Base-by-base conservation (phyloP, 2,113 vertebrate genomes). In the Callithrix jacchus region DNA sequence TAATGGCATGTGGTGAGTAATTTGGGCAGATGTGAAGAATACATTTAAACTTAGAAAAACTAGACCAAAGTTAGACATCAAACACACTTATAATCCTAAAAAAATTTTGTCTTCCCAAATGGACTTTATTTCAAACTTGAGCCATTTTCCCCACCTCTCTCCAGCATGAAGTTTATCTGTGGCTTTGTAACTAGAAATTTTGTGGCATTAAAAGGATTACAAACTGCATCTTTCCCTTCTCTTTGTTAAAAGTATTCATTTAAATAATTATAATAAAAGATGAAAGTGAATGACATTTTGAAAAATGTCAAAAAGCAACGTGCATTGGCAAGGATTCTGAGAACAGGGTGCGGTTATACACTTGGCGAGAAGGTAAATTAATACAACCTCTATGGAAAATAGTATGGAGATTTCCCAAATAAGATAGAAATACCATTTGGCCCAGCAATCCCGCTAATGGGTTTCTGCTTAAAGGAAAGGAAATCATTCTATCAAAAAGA, bases 161-260 rank as follows among this genome's bases (percentile, higher is more conserved):
- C 84, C 6, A 21, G 71, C 66, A 10, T 47, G 80, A 68, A 16
- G 23, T 95, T 77, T 87, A 97, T 95, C 91, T n/a, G 74, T 89
- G 80, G 35, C 87, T 95, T 68, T 45, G 37, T 47, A 93, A 87
- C 61, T 0, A 0, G n/a, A 96, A 89, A 74, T 90, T 32, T 97
- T 35, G 80, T 18, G 21, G 47, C 45, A 91, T 23, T 97, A 94
- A 25, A 97, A 96, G 89, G 80, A 7, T 37, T 47, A 90, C 97
- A 83, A 71, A 81, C 96, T 56, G 96, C 52, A 93, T 96, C 74
- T 79, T 97, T 97, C 87, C 87, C n/a, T 87, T 97, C 70, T 83
- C n/a, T 17, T 97, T 97, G 91, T 97, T 97, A 87, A 91, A 97
- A 98, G 84, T 27, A 84, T 97, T 14, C 82, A 93, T 97, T 98